These are phyloP conservation scores for Eriocheir sinensis DNA, from an alignment of 1,140 invertebrate species.

Conservation along the genomic window DNA sequence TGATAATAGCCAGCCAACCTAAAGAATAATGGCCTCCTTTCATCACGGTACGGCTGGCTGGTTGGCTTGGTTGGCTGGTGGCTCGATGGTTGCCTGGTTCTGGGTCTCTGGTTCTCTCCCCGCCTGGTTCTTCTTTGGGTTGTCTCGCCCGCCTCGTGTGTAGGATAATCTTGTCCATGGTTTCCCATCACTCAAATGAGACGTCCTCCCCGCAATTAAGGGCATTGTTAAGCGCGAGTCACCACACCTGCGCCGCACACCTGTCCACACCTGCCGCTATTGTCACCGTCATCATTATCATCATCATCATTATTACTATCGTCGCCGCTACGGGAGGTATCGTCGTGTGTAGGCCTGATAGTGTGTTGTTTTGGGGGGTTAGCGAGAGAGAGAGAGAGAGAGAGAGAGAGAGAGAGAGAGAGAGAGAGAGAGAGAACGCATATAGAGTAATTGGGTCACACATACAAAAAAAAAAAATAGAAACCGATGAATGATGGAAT, in stretches of 20 bases:
- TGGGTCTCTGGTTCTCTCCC: no score
- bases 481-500: neutral
- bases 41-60: neutral
- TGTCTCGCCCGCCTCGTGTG: neutral
- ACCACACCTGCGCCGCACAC: neutral
- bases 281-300: no score
- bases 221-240: conserved; percentile 8
- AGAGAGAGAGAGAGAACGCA: conserved; percentile 49
- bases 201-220: conserved; percentile 10
- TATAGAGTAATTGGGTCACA: neutral
- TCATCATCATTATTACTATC: no score
- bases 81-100: no score
- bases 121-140: no score
- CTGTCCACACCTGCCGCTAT: neutral
- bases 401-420: conserved; percentile 58
- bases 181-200: conserved; percentile 6
- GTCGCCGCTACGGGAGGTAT: no score
- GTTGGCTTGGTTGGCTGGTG: no score
- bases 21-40: conserved; percentile 17
- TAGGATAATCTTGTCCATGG: conserved; percentile 12
- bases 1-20: neutral
- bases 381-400: conserved; percentile 36
- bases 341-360: neutral
- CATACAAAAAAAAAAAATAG: neutral
- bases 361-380: neutral